Evolutionary conservation across 2,113 vertebrate species (phyloP), one percentile per base, ranked within the genome.

Genomic region (Garra rufa): DNA sequence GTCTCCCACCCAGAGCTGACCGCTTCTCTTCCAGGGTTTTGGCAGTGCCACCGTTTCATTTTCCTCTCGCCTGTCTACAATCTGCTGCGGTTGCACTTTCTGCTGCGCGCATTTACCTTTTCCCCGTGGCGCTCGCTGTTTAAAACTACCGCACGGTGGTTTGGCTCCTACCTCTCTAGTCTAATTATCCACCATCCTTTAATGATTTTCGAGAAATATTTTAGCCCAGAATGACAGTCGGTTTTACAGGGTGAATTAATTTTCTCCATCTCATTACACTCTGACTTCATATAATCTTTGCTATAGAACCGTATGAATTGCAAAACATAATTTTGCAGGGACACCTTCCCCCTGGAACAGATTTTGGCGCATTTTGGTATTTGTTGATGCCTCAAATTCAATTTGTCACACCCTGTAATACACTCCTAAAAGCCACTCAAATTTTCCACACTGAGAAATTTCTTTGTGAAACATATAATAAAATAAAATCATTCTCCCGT

Each of bases 221-320:
- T 55, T 38, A 41, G 30, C 9, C 75, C 34, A 41, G n/a, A 59
- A 41, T 43, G 75, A 77, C 50, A 77, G 52, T 38, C 30, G 15
- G 19, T 77, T 77, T 30, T 59, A n/a, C 30, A 59, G 50, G 19
- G 50, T 24, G 21, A 59, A 41, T 41, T 77, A 0, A 55, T 38
- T 76, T 76, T 55, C 15, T 76, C 48, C 50, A 43, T 77, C 30
- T 38, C 75, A 77, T 77, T 77, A 77, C 75, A 59, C 52, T 41
- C 17, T 76, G 75, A 57, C 75, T 41, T 77, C 38, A 59, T 41
- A 57, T 59, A 57, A 77, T 41, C 30, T 77, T 9, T 30, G 15
- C 3, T 17, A 41, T 38, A n/a, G 15, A 19, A 77, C 71, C 14
- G n/a, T 48, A 28, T 48, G 15, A 15, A 38, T 44, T 41, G 38